These are phyloP conservation scores for Protomyctophum bolini DNA, from an alignment of 2,113 vertebrate species.

Conservation along the genomic window DNA sequence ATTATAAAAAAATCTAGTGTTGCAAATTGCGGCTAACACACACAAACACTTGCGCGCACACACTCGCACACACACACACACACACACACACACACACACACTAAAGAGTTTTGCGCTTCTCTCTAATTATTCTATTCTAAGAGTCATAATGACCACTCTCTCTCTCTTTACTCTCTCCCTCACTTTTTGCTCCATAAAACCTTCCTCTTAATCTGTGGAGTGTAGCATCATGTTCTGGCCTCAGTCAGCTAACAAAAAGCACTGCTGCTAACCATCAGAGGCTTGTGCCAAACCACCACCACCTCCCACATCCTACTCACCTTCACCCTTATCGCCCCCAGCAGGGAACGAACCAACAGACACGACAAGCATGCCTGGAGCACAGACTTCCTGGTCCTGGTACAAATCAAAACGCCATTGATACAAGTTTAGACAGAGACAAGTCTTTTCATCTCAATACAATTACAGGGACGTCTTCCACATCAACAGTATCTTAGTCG, in stretches of 20 bases:
- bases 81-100: constrained; percentile 31
- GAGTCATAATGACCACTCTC: constrained; percentile 69
- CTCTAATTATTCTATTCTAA: constrained; percentile 75
- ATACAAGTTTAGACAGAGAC: no score
- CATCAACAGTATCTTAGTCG: no score
- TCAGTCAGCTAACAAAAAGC: constrained; percentile 24
- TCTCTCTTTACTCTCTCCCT: constrained; percentile 49
- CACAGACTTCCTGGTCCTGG: no score
- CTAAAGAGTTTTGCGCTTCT: constrained; percentile 38
- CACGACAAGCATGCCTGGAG: background rate
- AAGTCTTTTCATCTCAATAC: no score
- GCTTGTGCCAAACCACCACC: constrained; percentile 42
- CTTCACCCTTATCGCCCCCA: constrained; percentile 43
- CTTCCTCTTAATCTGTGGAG: constrained; percentile 20
- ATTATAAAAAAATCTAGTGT: no score
- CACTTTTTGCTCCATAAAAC: constrained; percentile 55
- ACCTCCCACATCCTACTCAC: constrained; percentile 34
- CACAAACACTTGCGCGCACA: background rate
- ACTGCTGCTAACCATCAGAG: background rate
- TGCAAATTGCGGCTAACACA: no score
- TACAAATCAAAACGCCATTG: no score
- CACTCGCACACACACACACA: constrained; percentile 36
- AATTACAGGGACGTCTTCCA: no score
- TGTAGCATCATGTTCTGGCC: constrained; percentile 31
- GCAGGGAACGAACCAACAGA: constrained; percentile 49